Percentiles rank a stretch among this genome's conserved stretches.
These are phyloP conservation scores for Magallana ariakensis DNA, from an alignment of 1,140 invertebrate genomes.

Conservation along the genomic window DNA sequence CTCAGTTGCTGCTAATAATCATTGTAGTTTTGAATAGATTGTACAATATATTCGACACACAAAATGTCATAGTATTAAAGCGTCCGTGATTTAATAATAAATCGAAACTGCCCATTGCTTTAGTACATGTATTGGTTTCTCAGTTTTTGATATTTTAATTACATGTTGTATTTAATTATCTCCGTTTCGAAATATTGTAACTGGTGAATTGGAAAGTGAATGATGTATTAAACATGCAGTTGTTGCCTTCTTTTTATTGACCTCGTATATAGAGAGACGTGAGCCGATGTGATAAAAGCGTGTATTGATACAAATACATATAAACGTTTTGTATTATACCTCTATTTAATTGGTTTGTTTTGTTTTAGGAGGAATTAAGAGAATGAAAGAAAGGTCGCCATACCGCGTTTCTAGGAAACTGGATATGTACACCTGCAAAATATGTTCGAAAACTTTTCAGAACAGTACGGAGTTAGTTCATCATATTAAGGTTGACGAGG, in stretches of 20 bases:
- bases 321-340: background rate
- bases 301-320: background rate
- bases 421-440: constrained; percentile 21
- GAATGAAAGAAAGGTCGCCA: background rate
- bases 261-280: too few species aligned
- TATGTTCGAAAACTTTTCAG: constrained; percentile 10
- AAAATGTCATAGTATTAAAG: too few species aligned
- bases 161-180: background rate
- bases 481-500: constrained; percentile 31
- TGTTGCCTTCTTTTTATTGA: too few species aligned
- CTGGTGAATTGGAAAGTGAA: too few species aligned
- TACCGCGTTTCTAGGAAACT: background rate
- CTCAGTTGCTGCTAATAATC: too few species aligned
- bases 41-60: too few species aligned
- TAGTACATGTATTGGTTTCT: background rate
- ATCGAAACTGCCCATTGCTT: too few species aligned
- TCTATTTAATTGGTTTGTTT: constrained; percentile 23
- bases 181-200: too few species aligned
- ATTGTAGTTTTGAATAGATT: too few species aligned
- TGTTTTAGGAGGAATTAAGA: constrained; percentile 18
- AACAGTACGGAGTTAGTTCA: background rate
- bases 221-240: too few species aligned
- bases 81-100: too few species aligned
- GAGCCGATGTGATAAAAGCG: background rate
- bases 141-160: background rate